Evolutionary conservation across 2,888 invertebrate genomes (phyloP), one percentile per base, ranked within the genome.

Genomic region (Disparrhopalites patrizii): DNA sequence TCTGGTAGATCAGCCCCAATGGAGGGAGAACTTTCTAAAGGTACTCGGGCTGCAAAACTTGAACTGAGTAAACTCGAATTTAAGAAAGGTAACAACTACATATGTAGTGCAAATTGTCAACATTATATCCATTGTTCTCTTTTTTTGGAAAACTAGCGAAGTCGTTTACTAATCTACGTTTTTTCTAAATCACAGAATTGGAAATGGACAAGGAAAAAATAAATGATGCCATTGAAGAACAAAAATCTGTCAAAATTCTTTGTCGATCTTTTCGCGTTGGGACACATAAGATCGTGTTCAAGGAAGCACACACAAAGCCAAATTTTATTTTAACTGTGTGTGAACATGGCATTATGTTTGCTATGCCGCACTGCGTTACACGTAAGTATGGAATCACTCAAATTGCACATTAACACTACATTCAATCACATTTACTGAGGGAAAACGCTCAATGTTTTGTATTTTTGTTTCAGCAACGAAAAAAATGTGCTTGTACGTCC

Each of bases 221-320:
- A 8, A n/a, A 47, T 20, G 20, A 25, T 20, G 5, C 8, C 20
- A 23, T 47, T 18, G 3, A 47, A 8, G 3, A 7, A 3, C 8
- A 23, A 15, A n/a, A 47, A 2, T 47, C 33, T 61, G 40, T 52
- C 0, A 50, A 30, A 54, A 77, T 90, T 13, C 80, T 81, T 20
- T 92, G 92, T 79, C 84, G 90, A 73, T 88, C 89, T 23, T 86
- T 93, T 64, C 83, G 93, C 71, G 87, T 94, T 78, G 93, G 94
- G 40, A 90, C 91, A 18, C 90, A 91, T 78, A 87, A 88, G 81
- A 89, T 87, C 77, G 83, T 86, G 72, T 88, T 18, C 7, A 7
- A 55, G 28, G 13, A n/a, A 18, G 3, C 33, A 55, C 3, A 3
- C 4, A 7, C 23, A 20, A 18, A 3, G 20, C 20, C n/a, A 27